A percentile compares a stretch with the other conserved stretches of the same genome.
Conservation (phyloP, 2,888 invertebrate species). For the Ochropacha duplaris region DNA sequence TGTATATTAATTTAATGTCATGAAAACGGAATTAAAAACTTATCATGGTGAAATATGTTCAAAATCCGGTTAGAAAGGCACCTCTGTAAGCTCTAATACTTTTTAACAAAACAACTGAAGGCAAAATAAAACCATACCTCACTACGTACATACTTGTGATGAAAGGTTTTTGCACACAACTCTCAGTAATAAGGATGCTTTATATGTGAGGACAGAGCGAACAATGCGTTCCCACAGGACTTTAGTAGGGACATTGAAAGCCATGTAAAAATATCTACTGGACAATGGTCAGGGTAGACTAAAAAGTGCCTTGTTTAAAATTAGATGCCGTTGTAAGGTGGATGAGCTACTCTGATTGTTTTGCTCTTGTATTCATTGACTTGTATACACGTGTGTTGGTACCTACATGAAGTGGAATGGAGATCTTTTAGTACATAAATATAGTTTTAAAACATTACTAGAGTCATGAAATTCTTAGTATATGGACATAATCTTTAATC, state of each 20-base stretch:
- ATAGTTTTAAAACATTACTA: neutral
- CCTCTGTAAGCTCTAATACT: neutral
- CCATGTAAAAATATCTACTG: slow-evolving; percentile 52
- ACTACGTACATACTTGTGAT: slow-evolving; percentile 10
- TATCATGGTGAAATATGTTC: neutral
- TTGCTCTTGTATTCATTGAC: neutral
- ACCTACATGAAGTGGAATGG: neutral
- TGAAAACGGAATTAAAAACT: too few relatives aligned
- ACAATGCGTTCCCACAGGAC: slow-evolving; percentile 62
- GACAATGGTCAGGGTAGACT: slow-evolving; percentile 61
- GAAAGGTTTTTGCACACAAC: slow-evolving; percentile 25
- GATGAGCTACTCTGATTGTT: slow-evolving; percentile 1
- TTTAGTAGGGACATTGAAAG: slow-evolving; percentile 48
- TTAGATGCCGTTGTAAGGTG: slow-evolving; percentile 41
- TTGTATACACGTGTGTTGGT: neutral
- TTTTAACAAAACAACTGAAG: neutral
- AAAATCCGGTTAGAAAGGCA: neutral
- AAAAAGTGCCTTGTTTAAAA: slow-evolving; percentile 49
- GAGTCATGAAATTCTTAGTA: too few relatives aligned
- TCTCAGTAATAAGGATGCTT: slow-evolving; percentile 32
- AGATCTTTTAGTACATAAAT: neutral
- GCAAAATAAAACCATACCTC: neutral
- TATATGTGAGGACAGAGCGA: slow-evolving; percentile 51
- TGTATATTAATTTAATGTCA: too few relatives aligned
- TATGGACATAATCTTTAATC: too few relatives aligned